Conservation (phyloP, 1,140 invertebrate species). For the Pseudomyrmex gracilis region DNA sequence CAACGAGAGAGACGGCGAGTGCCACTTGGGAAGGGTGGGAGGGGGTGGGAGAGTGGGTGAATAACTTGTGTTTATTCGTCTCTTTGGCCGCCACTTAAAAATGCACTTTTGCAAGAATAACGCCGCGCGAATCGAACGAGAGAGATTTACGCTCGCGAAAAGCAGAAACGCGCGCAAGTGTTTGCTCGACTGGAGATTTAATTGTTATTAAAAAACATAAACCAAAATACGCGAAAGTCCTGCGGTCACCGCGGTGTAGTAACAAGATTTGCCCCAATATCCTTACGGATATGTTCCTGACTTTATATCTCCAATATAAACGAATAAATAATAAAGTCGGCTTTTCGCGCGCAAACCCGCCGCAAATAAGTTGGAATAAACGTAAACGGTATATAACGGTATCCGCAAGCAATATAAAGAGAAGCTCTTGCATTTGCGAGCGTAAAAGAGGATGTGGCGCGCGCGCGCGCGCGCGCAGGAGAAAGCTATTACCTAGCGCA, state of each 20-base stretch:
- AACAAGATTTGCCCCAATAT: no score
- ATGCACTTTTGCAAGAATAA: constrained; percentile 19
- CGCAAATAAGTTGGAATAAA: constrained; percentile 11
- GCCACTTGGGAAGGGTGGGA: constrained; percentile 73
- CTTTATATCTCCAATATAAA: no score
- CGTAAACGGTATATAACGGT: constrained; percentile 27
- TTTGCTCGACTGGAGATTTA: not conserved
- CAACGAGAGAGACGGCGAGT: constrained; percentile 70
- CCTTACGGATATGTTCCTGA: no score
- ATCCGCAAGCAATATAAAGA: constrained; percentile 27
- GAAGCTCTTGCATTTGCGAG: constrained; percentile 20
- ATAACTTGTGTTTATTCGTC: constrained; percentile 82
- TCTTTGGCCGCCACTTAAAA: constrained; percentile 53
- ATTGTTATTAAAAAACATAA: no score
- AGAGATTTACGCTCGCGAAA: not conserved
- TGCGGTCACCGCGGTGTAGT: no score
- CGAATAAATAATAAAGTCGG: not conserved
- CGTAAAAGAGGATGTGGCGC: constrained; percentile 15
- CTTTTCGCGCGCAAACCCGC: constrained; percentile 3
- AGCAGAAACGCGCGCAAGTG: not conserved
- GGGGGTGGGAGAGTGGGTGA: no score
- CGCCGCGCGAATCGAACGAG: not conserved
- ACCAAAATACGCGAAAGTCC: no score
- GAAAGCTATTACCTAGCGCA: constrained; percentile 34
- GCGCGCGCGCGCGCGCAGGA: not conserved